A percentile compares a stretch with the other conserved stretches of the same genome.
Evolutionary conservation across 1,140 invertebrate genomes (phyloP).

Genomic region (Drosophila insularis): DNA sequence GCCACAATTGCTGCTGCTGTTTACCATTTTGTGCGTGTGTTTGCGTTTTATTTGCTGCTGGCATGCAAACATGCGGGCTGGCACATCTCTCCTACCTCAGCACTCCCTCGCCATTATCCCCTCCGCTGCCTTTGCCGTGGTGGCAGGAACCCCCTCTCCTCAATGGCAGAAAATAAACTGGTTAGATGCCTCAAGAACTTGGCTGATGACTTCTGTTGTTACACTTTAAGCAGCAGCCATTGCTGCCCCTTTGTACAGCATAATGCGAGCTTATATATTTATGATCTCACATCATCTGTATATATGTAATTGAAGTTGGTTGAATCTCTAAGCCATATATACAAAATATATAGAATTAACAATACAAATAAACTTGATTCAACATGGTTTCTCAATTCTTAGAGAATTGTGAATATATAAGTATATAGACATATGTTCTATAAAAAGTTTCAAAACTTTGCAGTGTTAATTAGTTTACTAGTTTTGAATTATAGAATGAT

Average conservation of each 20-base stretch:
- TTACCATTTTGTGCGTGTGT: conserved; percentile 75
- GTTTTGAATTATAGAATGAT: too few relatives aligned
- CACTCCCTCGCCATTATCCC: not conserved
- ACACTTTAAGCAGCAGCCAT: conserved; percentile 62
- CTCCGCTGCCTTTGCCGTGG: not conserved
- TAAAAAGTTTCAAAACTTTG: too few relatives aligned
- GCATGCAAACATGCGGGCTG: conserved; percentile 63
- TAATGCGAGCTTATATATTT: not conserved
- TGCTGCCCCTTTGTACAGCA: not conserved
- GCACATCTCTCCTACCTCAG: conserved; percentile 9
- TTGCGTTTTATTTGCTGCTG: conserved; percentile 72
- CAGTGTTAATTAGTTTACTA: too few relatives aligned
- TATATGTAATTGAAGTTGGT: not conserved
- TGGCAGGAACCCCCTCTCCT: not conserved
- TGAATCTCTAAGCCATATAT: too few relatives aligned
- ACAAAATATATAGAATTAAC: too few relatives aligned
- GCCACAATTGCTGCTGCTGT: conserved; percentile 32
- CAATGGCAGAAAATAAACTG: conserved; percentile 25
- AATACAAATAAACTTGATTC: too few relatives aligned
- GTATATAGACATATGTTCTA: too few relatives aligned
- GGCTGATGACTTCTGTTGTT: conserved; percentile 75
- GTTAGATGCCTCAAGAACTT: conserved; percentile 42
- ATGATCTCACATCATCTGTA: conserved; percentile 1
- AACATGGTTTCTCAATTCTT: too few relatives aligned
- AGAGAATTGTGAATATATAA: too few relatives aligned